Base-by-base conservation (phyloP, 2,797 vertebrate genomes). In the Scolopax bukidnonensis region DNA sequence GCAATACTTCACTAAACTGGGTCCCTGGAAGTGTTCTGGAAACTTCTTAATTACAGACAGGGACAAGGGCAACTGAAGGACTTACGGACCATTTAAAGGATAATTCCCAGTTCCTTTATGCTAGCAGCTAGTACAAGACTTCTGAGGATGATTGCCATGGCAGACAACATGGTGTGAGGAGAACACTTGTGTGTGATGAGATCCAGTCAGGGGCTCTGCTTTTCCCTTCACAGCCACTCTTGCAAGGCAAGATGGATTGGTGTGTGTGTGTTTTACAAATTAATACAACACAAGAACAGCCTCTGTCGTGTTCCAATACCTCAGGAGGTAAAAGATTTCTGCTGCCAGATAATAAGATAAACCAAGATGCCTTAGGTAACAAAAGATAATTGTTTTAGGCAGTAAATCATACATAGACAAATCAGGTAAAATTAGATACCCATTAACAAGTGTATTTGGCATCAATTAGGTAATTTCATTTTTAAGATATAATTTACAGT, bases 331-430 rank as follows among this genome's bases (percentile, higher is more conserved):
- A 85, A 89, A 80, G 8, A 89, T 92, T 88, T 63, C 36, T 87
- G 32, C 71, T 96, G 69, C 50, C 71, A 95, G 82, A 84, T 89
- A 87, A 90, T 73, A 68, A 84, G 96, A 89, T 89, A 96, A 95
- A 90, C 40, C n/a, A 93, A 48, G 11, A 57, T 85, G 76, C 69
- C 80, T 87, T 89, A 89, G 79, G 89, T 89, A 93, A 84, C 33
- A 86, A 43, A 94, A 76, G n/a, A 32, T 63, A 90, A 92, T 96
- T 92, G 36, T 78, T 54, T 91, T 88, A 94, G 21, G 33, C 28
- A 41, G 56, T 96, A 94, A 94, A 96, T 96, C 89, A 90, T 38
- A 25, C 48, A 50, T 30, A 84, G 68, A 91, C 70, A 95, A 85
- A 96, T 93, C 80, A 68, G 30, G 48, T 88, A 80, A 90, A 97